These are phyloP conservation scores for Microplitis manilae DNA, from an alignment of 2,888 invertebrate genomes.

Conservation along the genomic window DNA sequence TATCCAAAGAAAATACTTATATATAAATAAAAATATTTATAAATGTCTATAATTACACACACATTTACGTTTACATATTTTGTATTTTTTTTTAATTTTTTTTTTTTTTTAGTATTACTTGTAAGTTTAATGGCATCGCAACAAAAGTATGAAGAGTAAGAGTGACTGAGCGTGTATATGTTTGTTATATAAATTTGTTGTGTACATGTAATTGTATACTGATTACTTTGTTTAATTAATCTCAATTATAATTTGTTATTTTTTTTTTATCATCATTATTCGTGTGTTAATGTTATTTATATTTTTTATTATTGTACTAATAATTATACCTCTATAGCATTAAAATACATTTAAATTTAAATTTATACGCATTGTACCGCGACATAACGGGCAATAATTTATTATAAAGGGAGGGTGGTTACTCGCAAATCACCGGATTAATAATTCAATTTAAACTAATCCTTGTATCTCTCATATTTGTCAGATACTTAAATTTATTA, in stretches of 20 bases:
- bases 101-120: not conserved
- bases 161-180: slow-evolving; percentile 10
- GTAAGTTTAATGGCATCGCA: not conserved
- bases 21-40: not conserved
- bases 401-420: slow-evolving; percentile 7
- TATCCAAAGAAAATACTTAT: not conserved
- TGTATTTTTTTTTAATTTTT: slow-evolving; percentile 11
- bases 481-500: not conserved
- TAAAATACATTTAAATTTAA: slow-evolving; percentile 59
- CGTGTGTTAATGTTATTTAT: slow-evolving; percentile 37
- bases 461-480: not conserved
- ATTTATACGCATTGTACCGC: slow-evolving; percentile 38
- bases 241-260: slow-evolving; percentile 36
- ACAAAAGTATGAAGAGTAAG: not conserved
- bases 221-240: slow-evolving; percentile 35
- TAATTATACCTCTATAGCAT: slow-evolving; percentile 56
- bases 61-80: slow-evolving; percentile 12
- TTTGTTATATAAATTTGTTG: not conserved
- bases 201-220: slow-evolving; percentile 17
- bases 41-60: not conserved
- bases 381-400: slow-evolving; percentile 36
- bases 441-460: slow-evolving; percentile 15
- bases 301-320: slow-evolving; percentile 49
- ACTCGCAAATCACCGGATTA: slow-evolving; percentile 11
- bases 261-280: slow-evolving; percentile 2